phyloP scores from a whole-genome alignment of 2,888 invertebrate genomes.

The Xylocampa areola region DNA sequence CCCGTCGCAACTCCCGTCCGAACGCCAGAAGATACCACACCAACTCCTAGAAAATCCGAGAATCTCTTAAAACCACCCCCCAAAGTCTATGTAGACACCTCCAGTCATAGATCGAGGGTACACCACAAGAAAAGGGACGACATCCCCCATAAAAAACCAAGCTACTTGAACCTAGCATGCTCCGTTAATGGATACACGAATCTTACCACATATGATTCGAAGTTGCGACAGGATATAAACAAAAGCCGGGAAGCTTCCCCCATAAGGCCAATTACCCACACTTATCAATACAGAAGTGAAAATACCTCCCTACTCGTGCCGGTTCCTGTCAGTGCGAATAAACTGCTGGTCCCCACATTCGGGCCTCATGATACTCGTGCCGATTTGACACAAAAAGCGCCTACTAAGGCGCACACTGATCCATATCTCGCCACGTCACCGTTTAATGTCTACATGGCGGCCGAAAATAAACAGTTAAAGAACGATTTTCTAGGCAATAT shows the following conservation, averaged over 20 bases:
- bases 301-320: constrained; percentile 84
- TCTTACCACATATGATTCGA: constrained; percentile 95
- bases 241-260: constrained; percentile 93
- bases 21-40: constrained; percentile 73
- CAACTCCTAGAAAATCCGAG: constrained; percentile 76
- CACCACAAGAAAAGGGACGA: constrained; percentile 84
- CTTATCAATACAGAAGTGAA: constrained; percentile 83
- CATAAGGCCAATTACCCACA: constrained; percentile 90
- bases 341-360: constrained; percentile 89
- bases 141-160: constrained; percentile 92
- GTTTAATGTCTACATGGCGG: constrained; percentile 85
- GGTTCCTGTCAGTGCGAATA: constrained; percentile 86
- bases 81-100: constrained; percentile 78
- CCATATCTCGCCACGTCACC: constrained; percentile 82
- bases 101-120: constrained; percentile 80
- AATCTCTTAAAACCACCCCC: constrained; percentile 83
- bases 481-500: constrained; percentile 87
- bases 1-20: constrained; percentile 75
- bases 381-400: constrained; percentile 87
- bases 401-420: constrained; percentile 87
- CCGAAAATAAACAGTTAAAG: constrained; percentile 85
- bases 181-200: constrained; percentile 97
- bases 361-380: constrained; percentile 85
- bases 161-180: constrained; percentile 96
- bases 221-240: constrained; percentile 92